Conservation (phyloP, 1,140 invertebrate genomes). For the Anastrepha ludens region DNA sequence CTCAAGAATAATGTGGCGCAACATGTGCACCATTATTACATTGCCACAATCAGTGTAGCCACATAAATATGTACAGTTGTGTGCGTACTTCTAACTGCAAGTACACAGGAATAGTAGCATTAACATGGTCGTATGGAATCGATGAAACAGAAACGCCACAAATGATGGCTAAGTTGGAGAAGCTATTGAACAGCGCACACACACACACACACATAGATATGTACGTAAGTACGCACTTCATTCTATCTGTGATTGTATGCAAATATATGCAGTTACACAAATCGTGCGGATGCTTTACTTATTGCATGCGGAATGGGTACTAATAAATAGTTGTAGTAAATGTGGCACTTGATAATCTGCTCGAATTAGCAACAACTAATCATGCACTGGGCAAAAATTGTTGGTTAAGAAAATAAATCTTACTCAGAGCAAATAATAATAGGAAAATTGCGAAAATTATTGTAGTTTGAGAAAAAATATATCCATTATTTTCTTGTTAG, state of each 20-base stretch:
- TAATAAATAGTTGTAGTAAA: constrained; percentile 1
- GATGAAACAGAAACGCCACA: constrained; percentile 28
- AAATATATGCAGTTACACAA: constrained; percentile 1
- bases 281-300: not conserved
- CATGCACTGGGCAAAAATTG: not conserved
- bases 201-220: not conserved
- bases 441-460: too few species aligned
- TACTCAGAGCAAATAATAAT: too few species aligned
- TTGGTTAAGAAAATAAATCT: too few species aligned
- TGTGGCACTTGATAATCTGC: not conserved
- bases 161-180: not conserved
- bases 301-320: not conserved
- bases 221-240: not conserved
- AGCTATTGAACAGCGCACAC: not conserved
- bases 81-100: not conserved
- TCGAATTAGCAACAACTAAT: not conserved
- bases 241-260: not conserved
- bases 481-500: too few species aligned
- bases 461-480: too few species aligned
- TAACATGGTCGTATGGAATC: not conserved
- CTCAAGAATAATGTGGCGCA: constrained; percentile 38
- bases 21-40: constrained; percentile 41
- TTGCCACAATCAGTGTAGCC: not conserved
- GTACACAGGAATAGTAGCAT: not conserved
- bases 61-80: not conserved